Evolutionary conservation across 2,797 vertebrate genomes (phyloP).

Genomic region (Eleutherodactylus coqui): DNA sequence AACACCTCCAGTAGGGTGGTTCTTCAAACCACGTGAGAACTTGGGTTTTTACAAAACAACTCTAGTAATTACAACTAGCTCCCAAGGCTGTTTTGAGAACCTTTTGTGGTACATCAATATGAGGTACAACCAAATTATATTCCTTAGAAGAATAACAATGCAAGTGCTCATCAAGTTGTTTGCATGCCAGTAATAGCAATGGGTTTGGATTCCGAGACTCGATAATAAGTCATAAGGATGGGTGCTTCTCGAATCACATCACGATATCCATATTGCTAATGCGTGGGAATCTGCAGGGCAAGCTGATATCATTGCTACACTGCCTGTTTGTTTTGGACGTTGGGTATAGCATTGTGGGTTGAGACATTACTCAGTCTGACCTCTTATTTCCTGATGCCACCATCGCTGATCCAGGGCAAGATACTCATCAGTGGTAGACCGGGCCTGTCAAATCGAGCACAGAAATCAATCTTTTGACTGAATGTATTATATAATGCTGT

Average conservation of each 20-base stretch:
- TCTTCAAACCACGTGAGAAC: slow-evolving; percentile 40
- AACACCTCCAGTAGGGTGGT: slow-evolving; percentile 25
- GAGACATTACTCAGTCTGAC: slow-evolving; percentile 71
- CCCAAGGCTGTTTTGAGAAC: slow-evolving; percentile 59
- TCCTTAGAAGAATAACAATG: slow-evolving; percentile 59
- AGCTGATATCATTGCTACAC: slow-evolving; percentile 47
- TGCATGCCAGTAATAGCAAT: slow-evolving; percentile 59
- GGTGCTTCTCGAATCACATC: slow-evolving; percentile 64
- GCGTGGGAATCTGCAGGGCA: slow-evolving; percentile 66
- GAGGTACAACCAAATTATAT: slow-evolving; percentile 52
- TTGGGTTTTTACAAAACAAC: slow-evolving; percentile 47
- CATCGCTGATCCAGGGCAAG: slow-evolving; percentile 64
- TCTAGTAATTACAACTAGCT: slow-evolving; percentile 36
- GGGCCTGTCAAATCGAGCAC: slow-evolving; percentile 15
- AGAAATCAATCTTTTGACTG: background rate
- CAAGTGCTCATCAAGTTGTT: slow-evolving; percentile 58
- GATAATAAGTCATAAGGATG: slow-evolving; percentile 48
- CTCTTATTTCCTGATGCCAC: slow-evolving; percentile 72
- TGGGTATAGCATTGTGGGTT: slow-evolving; percentile 57
- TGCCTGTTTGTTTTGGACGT: slow-evolving; percentile 73
- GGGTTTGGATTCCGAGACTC: slow-evolving; percentile 52
- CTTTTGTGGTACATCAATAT: slow-evolving; percentile 40
- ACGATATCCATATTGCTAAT: slow-evolving; percentile 63
- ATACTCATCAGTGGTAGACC: slow-evolving; percentile 65
- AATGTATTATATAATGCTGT: background rate